These are phyloP conservation scores for Umimayanthus kanabou DNA, from an alignment of 92 coral and sea anemone species.

Conservation along the genomic window DNA sequence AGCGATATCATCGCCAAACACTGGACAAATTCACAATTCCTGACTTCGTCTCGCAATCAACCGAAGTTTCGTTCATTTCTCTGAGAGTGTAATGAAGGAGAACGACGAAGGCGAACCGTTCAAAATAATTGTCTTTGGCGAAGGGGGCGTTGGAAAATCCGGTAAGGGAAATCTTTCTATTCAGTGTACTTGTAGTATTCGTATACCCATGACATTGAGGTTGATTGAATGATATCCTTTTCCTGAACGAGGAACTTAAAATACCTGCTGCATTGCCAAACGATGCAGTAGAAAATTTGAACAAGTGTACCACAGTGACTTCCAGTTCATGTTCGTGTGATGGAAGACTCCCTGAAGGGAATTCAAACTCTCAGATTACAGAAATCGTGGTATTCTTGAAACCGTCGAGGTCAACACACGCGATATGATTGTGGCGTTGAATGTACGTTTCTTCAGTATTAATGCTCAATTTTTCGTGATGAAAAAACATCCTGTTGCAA, in stretches of 20 bases:
- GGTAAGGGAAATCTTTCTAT: slow-evolving; percentile 9
- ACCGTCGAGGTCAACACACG: neutral
- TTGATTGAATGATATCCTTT: neutral
- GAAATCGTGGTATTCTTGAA: neutral
- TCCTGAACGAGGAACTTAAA: neutral
- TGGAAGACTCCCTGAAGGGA: neutral
- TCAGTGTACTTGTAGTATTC: neutral
- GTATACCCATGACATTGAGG: neutral
- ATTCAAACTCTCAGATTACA: neutral
- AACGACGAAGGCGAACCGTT: slow-evolving; percentile 15
- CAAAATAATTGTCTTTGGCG: slow-evolving; percentile 37
- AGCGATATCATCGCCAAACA: neutral
- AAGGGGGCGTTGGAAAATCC: slow-evolving; percentile 42
- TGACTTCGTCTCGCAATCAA: neutral
- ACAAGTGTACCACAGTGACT: neutral
- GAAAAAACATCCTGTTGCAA: neutral
- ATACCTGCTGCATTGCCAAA: neutral
- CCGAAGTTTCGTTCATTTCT: neutral
- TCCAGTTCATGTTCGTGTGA: neutral
- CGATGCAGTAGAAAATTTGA: neutral
- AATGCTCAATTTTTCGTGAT: neutral
- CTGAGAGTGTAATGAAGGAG: slow-evolving; percentile 24
- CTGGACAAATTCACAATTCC: neutral
- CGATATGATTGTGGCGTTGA: neutral
- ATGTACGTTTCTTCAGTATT: neutral